Evolutionary conservation across 2,113 vertebrate species (phyloP), one percentile per base, ranked within the genome.

Genomic region (Oenanthe melanoleuca): DNA sequence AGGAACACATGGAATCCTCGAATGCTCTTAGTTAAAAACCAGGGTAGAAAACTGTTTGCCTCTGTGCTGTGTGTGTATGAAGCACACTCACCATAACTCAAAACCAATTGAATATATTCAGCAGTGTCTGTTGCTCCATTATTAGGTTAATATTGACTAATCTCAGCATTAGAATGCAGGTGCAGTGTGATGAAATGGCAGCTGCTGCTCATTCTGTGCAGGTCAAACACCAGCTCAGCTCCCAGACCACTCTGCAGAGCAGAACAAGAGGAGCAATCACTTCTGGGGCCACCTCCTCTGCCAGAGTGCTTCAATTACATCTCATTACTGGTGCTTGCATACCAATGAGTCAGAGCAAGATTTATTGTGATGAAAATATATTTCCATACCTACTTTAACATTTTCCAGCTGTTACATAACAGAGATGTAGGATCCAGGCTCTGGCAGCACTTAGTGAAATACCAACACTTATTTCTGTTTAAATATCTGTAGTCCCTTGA

Each of bases 311-410:
- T 69, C 49, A 86, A n/a, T 88, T 86, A 55, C 67, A 86, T 87
- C 83, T 89, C 85, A 96, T 93, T 93, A 85, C 21, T 74, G 66
- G 66, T 83, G 67, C 56, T 65, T 86, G 60, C 81, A 88, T 80
- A 74, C 38, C 59, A 92, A 78, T 89, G 85, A 92, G 49, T 55
- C 4, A 0, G 85, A 85, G 26, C 29, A 94, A 87, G 47, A 92
- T 82, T 92, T 89, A 80, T 61, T 31, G 28, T 64, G 47, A 65
- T 78, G 73, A 78, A 95, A 92, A 85, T 42, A n/a, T 44, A 88
- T 83, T 81, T 92, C 57, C 26, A 38, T 64, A 42, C 0, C 0
- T 64, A 81, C 44, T 80, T 85, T 16, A 86, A 37, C 9, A 47
- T 91, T 91, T 95, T 80, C 52, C 40, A 80, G 47, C 71, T 69